A percentile compares a stretch with the other conserved stretches of the same genome.
Conservation (phyloP, 2,888 invertebrate genomes). For the Protodeltote pygarga region DNA sequence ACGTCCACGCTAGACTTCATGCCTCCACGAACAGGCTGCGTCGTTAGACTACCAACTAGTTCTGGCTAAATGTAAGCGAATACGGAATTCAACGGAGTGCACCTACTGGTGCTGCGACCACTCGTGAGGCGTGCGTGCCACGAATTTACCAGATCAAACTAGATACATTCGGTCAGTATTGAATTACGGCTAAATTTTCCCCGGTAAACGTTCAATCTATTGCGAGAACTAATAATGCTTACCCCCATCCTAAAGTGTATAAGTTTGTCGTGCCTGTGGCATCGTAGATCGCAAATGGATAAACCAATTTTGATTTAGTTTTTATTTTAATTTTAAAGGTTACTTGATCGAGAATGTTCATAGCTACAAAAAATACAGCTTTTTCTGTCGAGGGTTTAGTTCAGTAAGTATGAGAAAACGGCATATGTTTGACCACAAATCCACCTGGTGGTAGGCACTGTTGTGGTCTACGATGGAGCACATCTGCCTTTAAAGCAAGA, state of each 20-base stretch:
- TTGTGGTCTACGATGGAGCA: too few relatives aligned
- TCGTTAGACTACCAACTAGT: conserved; percentile 59
- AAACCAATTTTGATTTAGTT: too few relatives aligned
- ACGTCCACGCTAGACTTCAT: conserved; percentile 31
- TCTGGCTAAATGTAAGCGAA: conserved; percentile 53
- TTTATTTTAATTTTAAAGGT: too few relatives aligned
- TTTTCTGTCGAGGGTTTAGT: too few relatives aligned
- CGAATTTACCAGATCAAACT: conserved; percentile 40
- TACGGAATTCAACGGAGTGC: conserved; percentile 45
- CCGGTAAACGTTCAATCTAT: conserved; percentile 1
- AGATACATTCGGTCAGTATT: conserved; percentile 38
- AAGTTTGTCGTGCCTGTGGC: neutral
- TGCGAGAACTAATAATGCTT: neutral
- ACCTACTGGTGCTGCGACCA: conserved; percentile 48
- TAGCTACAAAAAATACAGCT: too few relatives aligned
- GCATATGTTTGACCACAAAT: too few relatives aligned
- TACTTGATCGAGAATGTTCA: too few relatives aligned
- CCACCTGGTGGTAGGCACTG: too few relatives aligned
- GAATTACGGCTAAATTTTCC: conserved; percentile 25
- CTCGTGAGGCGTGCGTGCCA: conserved; percentile 49
- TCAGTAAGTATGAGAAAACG: too few relatives aligned
- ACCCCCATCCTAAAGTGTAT: too few relatives aligned
- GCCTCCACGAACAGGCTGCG: conserved; percentile 25
- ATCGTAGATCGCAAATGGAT: too few relatives aligned
- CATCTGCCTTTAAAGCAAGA: too few relatives aligned